These are phyloP conservation scores for Opisthocomus hoazin DNA, from an alignment of 2,113 vertebrate species.

Conservation along the genomic window DNA sequence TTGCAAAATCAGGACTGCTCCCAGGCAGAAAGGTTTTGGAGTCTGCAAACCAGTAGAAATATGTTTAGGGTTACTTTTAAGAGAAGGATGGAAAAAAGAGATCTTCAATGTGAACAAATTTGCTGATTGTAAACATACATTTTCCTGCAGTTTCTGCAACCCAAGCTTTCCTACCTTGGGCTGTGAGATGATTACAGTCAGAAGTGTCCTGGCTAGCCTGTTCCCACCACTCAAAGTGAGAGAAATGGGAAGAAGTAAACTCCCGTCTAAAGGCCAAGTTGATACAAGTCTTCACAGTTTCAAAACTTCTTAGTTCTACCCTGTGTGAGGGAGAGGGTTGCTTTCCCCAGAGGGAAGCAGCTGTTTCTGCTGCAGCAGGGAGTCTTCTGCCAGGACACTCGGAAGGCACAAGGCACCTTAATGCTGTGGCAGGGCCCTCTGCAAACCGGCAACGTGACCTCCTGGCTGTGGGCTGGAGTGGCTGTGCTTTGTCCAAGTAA, in stretches of 20 bases:
- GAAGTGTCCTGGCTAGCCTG: not conserved
- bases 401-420: accelerated
- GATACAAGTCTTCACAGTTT: not conserved
- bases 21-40: not conserved
- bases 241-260: not conserved
- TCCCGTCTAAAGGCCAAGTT: not conserved
- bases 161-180: not conserved
- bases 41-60: not conserved
- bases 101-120: not conserved
- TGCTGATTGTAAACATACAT: not conserved
- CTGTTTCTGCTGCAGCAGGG: not conserved
- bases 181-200: not conserved
- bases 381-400: not conserved
- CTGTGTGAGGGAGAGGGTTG: not conserved
- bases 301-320: not conserved
- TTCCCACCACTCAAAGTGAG: not conserved
- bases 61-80: not conserved
- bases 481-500: not conserved
- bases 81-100: not conserved
- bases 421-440: not conserved
- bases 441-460: not conserved
- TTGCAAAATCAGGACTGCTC: not conserved
- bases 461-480: not conserved
- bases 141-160: not conserved
- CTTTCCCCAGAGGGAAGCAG: not conserved